Evolutionary conservation across 2,113 vertebrate genomes (phyloP), one percentile per base, ranked within the genome.

Genomic region (Apteryx mantelli): DNA sequence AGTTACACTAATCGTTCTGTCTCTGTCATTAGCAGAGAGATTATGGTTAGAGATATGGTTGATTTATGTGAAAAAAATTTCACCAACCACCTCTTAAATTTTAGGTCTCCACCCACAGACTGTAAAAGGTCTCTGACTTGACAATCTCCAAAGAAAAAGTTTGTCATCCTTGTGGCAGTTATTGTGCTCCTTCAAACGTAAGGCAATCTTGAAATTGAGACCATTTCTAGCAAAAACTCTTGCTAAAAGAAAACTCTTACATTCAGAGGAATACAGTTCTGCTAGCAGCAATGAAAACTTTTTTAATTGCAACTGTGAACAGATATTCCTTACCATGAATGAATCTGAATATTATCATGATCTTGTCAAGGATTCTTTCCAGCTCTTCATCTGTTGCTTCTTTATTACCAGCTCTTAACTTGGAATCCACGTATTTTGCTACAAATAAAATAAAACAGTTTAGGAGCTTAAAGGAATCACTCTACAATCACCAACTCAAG

Each of bases 321-420:
- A 5, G 8, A 8, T 38, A 60, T 58, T 83, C 66, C 98, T 98
- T 97, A 98, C 98, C 98, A 18, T 99, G 98, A 91, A 99, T 99
- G 93, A 99, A 99, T 96, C 98, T 95, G 96, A 99, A 99, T 86
- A 99, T 98, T 64, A 99, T 99, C 98, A 99, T 99, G 85, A 99
- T 98, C 97, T 99, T 99, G 96, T 99, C 98, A 84, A 99, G 98
- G 60, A 98, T 98, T 95, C 98, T 97, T 97, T 99, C 98, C 93
- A 99, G 97, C 85, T 99, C 98, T 94, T 99, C 98, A 66, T 99
- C 98, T 3, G 98, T 99, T 34, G 98, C 98, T 89, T 99, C 98
- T 94, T 99, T 99, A 93, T 99, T 99, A 80, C 98, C 98, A 38
- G 98, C 98, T 94, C 98, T 97, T 61, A 99, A 86, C 74, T 99